A percentile compares a stretch with the other conserved stretches of the same genome.
phyloP scores from a whole-genome alignment of 1,140 invertebrate genomes.

The Mercenaria mercenaria region DNA sequence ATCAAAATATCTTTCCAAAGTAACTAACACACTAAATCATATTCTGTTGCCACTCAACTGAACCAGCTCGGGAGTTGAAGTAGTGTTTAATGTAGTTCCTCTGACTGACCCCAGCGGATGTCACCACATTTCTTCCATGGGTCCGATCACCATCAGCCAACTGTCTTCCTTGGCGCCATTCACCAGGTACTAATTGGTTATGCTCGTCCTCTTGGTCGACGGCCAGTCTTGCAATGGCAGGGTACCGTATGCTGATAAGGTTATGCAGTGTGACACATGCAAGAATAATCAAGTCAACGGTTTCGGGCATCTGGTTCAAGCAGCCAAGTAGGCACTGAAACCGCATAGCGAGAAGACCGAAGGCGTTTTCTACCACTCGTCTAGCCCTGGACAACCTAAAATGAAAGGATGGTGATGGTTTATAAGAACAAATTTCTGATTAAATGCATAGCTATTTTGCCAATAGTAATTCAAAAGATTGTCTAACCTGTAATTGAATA shows the following conservation, averaged over 20 bases:
- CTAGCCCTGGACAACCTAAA: conserved; percentile 77
- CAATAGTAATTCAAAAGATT: no score
- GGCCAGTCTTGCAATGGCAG: conserved; percentile 12
- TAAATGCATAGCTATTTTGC: no score
- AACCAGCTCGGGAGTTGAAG: conserved; percentile 45
- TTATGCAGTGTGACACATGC: conserved; percentile 33
- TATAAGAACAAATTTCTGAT: no score
- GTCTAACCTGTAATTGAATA: no score
- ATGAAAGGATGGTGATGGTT: no score
- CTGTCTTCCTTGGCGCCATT: conserved; percentile 24
- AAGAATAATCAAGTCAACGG: conserved; percentile 12
- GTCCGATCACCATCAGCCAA: neutral
- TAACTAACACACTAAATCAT: conserved; percentile 52
- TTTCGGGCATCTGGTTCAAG: conserved; percentile 31
- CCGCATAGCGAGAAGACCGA: conserved; percentile 69
- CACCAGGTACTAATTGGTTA: conserved; percentile 21
- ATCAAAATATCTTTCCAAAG: conserved; percentile 22
- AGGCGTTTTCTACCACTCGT: conserved; percentile 82
- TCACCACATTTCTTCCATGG: conserved; percentile 37
- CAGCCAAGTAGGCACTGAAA: conserved; percentile 47
- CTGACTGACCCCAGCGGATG: conserved; percentile 31
- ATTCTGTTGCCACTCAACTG: conserved; percentile 50
- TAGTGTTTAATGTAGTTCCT: conserved; percentile 38
- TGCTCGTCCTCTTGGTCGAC: conserved; percentile 31
- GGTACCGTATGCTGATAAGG: conserved; percentile 21